phyloP scores from a whole-genome alignment of 1,140 invertebrate species.

The Caerostris extrusa region DNA sequence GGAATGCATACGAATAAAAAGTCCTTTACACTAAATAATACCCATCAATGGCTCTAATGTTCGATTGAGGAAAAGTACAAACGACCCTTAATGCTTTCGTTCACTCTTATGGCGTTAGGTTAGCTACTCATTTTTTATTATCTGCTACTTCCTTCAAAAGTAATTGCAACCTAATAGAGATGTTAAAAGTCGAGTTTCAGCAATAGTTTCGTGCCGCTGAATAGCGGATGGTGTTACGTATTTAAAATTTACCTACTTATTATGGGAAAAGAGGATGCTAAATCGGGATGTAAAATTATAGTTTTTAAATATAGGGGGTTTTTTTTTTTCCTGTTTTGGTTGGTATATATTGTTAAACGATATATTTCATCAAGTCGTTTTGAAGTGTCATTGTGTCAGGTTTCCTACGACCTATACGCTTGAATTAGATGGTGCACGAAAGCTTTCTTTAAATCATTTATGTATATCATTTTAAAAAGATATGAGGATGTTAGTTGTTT shows the following conservation, averaged over 20 bases:
- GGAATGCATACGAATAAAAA: conserved; percentile 22
- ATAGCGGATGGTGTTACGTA: conserved; percentile 21
- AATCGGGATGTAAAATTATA: conserved; percentile 23
- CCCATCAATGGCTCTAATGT: background rate
- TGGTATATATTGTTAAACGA: background rate
- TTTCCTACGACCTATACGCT: background rate
- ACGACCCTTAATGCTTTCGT: conserved; percentile 23
- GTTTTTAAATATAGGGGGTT: background rate
- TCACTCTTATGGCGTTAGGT: background rate
- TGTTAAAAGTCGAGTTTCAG: conserved; percentile 7
- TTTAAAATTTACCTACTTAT: conserved; percentile 32
- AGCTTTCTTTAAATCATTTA: background rate
- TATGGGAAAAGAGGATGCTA: background rate
- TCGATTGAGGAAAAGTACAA: background rate
- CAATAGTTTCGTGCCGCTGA: background rate
- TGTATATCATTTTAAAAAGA: background rate
- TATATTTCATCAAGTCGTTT: background rate
- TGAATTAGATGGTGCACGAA: too few relatives aligned
- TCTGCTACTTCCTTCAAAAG: background rate
- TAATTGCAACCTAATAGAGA: conserved; percentile 39
- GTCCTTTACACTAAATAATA: conserved; percentile 36
- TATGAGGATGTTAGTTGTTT: background rate
- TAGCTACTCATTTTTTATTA: background rate
- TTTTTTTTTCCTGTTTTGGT: background rate
- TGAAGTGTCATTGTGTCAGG: background rate